These are phyloP conservation scores for Hycleus phaleratus DNA, from an alignment of 1,140 invertebrate species.

Conservation along the genomic window DNA sequence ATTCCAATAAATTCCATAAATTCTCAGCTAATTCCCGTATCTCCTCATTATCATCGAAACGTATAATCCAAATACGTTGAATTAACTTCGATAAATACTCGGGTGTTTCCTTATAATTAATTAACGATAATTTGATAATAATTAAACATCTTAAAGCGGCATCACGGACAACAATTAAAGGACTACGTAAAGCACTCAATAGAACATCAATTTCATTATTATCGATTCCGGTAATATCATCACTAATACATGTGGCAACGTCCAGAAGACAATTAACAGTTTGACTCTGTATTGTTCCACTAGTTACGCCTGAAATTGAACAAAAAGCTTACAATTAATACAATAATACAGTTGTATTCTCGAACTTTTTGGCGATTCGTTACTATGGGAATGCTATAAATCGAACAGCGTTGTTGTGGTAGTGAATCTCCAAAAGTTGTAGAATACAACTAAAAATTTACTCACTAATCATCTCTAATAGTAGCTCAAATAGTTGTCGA, in stretches of 20 bases:
- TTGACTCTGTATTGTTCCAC: slow-evolving; percentile 63
- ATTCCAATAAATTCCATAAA: slow-evolving; percentile 57
- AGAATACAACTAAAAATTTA: slow-evolving; percentile 9
- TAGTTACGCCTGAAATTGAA: slow-evolving; percentile 46
- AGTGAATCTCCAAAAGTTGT: too few relatives aligned
- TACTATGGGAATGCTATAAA: too few relatives aligned
- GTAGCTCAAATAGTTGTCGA: slow-evolving; percentile 68
- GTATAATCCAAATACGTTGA: slow-evolving; percentile 69
- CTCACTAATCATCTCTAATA: slow-evolving; percentile 73
- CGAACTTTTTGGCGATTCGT: too few relatives aligned
- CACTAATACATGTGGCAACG: slow-evolving; percentile 63
- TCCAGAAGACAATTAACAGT: slow-evolving; percentile 69
- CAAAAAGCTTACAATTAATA: background rate
- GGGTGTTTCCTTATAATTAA: slow-evolving; percentile 52
- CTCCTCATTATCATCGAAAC: slow-evolving; percentile 62
- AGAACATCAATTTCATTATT: slow-evolving; percentile 66
- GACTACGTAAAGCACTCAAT: slow-evolving; percentile 67
- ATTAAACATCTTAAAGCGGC: slow-evolving; percentile 66
- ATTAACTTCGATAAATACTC: slow-evolving; percentile 54
- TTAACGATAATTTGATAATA: slow-evolving; percentile 57
- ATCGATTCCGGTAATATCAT: slow-evolving; percentile 54
- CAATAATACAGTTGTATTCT: too few relatives aligned
- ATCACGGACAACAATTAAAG: slow-evolving; percentile 64
- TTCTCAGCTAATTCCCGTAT: slow-evolving; percentile 59
- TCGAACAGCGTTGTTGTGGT: too few relatives aligned